A percentile compares a stretch with the other conserved stretches of the same genome.
phyloP scores from a whole-genome alignment of 2,113 vertebrate species.

The Pseudorhombus dupliciocellatus region DNA sequence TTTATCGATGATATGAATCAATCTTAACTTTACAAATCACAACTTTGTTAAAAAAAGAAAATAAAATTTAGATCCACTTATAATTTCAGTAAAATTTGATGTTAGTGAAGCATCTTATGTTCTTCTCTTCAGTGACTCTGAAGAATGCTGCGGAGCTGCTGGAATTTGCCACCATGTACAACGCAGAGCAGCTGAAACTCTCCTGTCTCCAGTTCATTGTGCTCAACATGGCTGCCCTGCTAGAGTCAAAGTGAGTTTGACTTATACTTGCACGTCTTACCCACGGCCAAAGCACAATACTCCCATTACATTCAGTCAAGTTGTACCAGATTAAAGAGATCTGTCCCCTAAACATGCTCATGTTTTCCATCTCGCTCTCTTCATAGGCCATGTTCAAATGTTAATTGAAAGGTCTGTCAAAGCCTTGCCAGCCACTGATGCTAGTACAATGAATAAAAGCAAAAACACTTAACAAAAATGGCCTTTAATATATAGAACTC shows the following conservation, averaged over 20 bases:
- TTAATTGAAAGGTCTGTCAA: too few species aligned
- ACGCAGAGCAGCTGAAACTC: slow-evolving; percentile 92
- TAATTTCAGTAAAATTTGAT: background rate
- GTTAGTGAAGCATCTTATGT: background rate
- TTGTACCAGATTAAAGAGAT: too few species aligned
- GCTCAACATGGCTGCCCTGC: slow-evolving; percentile 92
- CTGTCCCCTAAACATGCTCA: too few species aligned
- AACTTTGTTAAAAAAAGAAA: background rate
- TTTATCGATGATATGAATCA: too few species aligned
- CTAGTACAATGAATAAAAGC: too few species aligned
- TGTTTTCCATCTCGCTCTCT: too few species aligned
- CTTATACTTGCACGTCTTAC: background rate
- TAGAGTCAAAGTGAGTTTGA: slow-evolving; percentile 88
- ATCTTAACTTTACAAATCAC: background rate
- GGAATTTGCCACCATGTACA: slow-evolving; percentile 92
- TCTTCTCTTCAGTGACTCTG: slow-evolving; percentile 86
- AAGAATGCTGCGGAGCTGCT: slow-evolving; percentile 93
- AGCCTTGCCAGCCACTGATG: too few species aligned
- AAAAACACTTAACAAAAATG: too few species aligned
- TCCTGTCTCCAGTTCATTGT: slow-evolving; percentile 96
- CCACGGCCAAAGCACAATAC: too few species aligned
- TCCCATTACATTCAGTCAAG: too few species aligned
- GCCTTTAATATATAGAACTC: too few species aligned
- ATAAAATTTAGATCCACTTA: background rate
- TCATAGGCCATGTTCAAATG: too few species aligned